Evolutionary conservation across 2,113 vertebrate species (phyloP).

Genomic region (Cacatua alba): DNA sequence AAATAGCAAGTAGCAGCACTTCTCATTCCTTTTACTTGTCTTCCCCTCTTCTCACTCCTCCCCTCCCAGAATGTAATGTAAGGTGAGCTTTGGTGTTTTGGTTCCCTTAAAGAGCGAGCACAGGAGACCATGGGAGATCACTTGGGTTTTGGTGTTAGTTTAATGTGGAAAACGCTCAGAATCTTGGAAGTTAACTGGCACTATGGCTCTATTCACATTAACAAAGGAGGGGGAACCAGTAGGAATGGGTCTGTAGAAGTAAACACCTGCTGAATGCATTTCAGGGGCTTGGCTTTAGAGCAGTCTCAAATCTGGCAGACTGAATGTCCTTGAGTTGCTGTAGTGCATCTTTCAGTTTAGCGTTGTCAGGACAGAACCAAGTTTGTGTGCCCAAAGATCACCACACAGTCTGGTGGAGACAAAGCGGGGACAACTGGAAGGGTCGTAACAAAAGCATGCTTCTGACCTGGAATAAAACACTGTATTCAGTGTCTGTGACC

Average conservation of each 20-base stretch:
- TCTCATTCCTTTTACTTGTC: neutral
- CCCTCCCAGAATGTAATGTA: neutral
- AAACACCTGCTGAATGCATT: neutral
- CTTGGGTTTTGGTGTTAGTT: neutral
- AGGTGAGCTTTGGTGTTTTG: neutral
- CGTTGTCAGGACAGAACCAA: accelerated
- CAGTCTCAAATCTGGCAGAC: neutral
- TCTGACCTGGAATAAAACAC: neutral
- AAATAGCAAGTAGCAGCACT: neutral
- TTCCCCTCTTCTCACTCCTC: neutral
- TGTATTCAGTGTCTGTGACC: neutral
- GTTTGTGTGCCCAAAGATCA: neutral
- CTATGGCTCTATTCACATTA: neutral
- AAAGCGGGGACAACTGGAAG: neutral
- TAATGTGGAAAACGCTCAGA: neutral
- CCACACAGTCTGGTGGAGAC: neutral
- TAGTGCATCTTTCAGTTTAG: neutral
- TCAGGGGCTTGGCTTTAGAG: neutral
- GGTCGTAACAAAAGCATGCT: neutral
- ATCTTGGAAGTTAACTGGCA: neutral
- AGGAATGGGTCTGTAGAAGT: neutral
- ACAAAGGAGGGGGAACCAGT: accelerated
- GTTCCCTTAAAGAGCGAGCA: neutral
- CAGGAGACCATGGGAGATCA: neutral
- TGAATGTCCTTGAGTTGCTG: neutral